Percentiles rank a stretch among this genome's conserved stretches.
Conservation (phyloP, 2,113 vertebrate genomes). For the Bos taurus region ARS-UCD2.0 NC_037328.1:7401001-7401500, state of each 20-base stretch:
- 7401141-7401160: not conserved
- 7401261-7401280: not conserved
- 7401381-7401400: not conserved
- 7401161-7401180: not conserved
- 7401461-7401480: not conserved
- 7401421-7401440: not conserved
- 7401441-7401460: fast-evolving
- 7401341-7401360: not conserved
- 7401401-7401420: not conserved
- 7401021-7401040: not conserved
- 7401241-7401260: not conserved
- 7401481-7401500: not conserved
- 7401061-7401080: not conserved
- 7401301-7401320: not conserved
- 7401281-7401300: not conserved
- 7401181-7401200: not conserved
- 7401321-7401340: not conserved
- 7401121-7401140: not conserved
- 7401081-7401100: not conserved
- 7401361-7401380: not conserved
- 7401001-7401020: not conserved
- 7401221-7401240: not conserved
- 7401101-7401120: not conserved
- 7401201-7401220: not conserved
- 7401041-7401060: not conserved